phyloP scores from a whole-genome alignment of 2,113 vertebrate genomes.

The Leucoraja erinaceus region DNA sequence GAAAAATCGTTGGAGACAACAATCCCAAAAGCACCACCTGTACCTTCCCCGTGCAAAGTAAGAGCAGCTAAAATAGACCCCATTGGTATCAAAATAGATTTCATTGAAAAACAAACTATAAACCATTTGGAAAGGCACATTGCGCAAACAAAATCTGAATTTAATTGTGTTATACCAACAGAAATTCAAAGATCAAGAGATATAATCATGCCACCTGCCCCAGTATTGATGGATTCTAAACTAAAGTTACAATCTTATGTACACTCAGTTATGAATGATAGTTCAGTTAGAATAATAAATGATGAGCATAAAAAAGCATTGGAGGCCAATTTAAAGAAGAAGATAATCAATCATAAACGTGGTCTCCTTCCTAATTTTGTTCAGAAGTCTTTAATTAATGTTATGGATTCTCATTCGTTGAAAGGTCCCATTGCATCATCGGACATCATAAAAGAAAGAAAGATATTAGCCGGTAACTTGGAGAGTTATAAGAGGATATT shows the following conservation, averaged over 20 bases:
- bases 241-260: not conserved
- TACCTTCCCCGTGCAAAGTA: too few relatives aligned
- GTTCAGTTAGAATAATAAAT: too few relatives aligned
- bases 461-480: not conserved
- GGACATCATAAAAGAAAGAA: not conserved
- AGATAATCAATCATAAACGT: slow-evolving; percentile 1
- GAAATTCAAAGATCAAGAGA: slow-evolving; percentile 6
- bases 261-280: too few relatives aligned
- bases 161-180: slow-evolving; percentile 3
- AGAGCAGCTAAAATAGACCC: not conserved
- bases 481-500: not conserved
- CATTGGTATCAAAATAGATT: not conserved
- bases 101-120: not conserved
- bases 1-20: slow-evolving; percentile 7
- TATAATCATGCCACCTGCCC: not conserved
- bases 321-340: slow-evolving; percentile 3
- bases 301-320: not conserved
- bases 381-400: not conserved
- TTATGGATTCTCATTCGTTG: not conserved
- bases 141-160: not conserved
- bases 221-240: not conserved
- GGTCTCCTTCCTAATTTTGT: not conserved
- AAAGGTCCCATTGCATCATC: not conserved
- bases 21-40: not conserved
- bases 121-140: not conserved